Evolutionary conservation across 2,888 invertebrate species (phyloP), one percentile per base, ranked within the genome.

Genomic region (Biston betularia): DNA sequence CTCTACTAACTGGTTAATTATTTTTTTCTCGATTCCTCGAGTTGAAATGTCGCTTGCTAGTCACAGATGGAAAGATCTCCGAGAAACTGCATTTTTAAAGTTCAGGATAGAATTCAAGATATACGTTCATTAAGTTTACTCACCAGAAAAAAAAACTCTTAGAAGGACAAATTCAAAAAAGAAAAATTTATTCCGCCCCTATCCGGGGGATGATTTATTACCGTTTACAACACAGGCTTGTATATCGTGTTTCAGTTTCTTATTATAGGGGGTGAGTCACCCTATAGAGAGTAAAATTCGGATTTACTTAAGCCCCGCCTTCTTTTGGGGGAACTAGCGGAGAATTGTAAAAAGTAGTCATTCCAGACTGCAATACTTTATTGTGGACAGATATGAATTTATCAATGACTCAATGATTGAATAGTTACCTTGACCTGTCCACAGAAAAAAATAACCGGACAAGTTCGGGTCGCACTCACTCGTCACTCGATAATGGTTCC

Each of bases 191-290:
- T 69, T 75, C 84, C 87, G 82, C 87, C 89, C 87, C 84, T 83
- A 83, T 89, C 89, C 88, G 83, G 82, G 75, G 74, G 62, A 82
- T 88, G 88, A 90, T 89, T 89, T 88, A 89, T 84, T 80, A 78
- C 44, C 76, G 73, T 83, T 84, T 80, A 81, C 84, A 83, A 83
- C 76, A 78, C 83, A 82, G 84, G 84, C 82, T 80, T 76, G 75
- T 83, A 85, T 88, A 86, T 88, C 89, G 76, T 82, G 85, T 90
- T 90, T 87, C 88, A 85, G 89, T 76, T 77, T 90, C 83, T 65
- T 73, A 79, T 89, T 87, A 77, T 89, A 75, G 78, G 75, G 90
- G 89, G 89, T 84, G 86, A 61, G 75, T 71, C 81, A 78, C 83
- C 84, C 81, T 73, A 76, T 72, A 72, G 71, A 71, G 73, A 79